These are phyloP conservation scores for Coranthus polyacanthus DNA, from an alignment of 2,797 vertebrate genomes.

Conservation along the genomic window DNA sequence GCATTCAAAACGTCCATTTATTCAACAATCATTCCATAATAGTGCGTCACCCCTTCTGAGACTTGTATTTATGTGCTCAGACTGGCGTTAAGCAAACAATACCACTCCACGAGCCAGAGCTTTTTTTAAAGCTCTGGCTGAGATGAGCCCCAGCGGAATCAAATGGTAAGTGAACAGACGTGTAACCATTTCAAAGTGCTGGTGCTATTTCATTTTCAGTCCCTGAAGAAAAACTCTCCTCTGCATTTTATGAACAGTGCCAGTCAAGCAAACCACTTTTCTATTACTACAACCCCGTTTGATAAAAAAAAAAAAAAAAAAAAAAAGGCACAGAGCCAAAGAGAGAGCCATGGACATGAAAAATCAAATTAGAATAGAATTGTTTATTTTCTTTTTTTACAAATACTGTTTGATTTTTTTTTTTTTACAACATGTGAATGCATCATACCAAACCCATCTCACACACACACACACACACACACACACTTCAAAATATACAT, in stretches of 20 bases:
- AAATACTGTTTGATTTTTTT: constrained; percentile 48
- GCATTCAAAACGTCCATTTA: constrained; percentile 50
- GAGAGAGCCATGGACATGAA: not conserved
- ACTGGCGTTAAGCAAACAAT: constrained; percentile 43
- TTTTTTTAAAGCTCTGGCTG: constrained; percentile 40
- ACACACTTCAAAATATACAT: constrained; percentile 33
- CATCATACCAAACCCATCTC: constrained; percentile 36
- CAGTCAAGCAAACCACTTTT: constrained; percentile 22
- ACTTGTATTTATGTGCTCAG: constrained; percentile 28
- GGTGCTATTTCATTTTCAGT: constrained; percentile 40
- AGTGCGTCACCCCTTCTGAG: constrained; percentile 21
- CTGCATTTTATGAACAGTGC: constrained; percentile 38
- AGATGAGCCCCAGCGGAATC: constrained; percentile 53
- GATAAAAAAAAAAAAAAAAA: not conserved
- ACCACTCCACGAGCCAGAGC: constrained; percentile 34
- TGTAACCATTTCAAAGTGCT: constrained; percentile 62
- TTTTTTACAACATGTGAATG: constrained; percentile 50
- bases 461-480: too few species aligned
- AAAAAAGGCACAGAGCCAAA: not conserved
- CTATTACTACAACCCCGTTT: not conserved
- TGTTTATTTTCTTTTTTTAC: constrained; percentile 62
- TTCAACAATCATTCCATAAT: constrained; percentile 45
- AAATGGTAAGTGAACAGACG: constrained; percentile 55
- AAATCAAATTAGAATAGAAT: constrained; percentile 66
- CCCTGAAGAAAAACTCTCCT: constrained; percentile 33